phyloP scores from a whole-genome alignment of 2,797 vertebrate genomes.

The Agapornis canus region DNA sequence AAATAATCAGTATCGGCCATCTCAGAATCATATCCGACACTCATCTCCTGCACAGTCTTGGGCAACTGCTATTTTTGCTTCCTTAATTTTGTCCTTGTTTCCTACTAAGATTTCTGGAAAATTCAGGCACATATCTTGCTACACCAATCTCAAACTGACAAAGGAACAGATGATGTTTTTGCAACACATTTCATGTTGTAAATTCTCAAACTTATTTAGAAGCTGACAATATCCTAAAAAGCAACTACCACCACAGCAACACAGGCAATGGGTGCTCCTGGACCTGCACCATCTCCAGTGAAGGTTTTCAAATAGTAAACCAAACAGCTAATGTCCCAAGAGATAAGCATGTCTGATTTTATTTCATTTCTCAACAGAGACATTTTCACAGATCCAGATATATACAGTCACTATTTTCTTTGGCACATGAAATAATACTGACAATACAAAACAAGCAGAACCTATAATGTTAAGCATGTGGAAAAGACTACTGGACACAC shows the following conservation, averaged over 20 bases:
- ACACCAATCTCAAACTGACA: neutral
- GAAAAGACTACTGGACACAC: neutral
- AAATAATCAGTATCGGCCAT: neutral
- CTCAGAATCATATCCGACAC: neutral
- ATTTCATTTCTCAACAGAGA: neutral
- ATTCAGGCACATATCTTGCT: neutral
- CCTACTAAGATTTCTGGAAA: neutral
- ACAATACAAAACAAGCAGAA: neutral
- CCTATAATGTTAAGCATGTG: neutral
- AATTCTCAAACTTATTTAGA: neutral
- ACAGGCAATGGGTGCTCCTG: neutral
- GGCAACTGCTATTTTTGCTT: neutral
- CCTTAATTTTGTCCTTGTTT: neutral
- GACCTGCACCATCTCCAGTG: neutral
- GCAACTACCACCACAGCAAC: neutral
- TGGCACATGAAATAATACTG: neutral
- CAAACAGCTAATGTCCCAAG: neutral
- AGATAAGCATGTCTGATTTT: neutral
- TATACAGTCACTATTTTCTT: neutral
- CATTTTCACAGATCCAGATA: neutral
- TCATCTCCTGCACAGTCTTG: neutral
- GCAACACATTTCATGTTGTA: neutral
- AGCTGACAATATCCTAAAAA: neutral
- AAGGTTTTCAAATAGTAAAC: accelerated
- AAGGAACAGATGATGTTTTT: neutral